Evolutionary conservation across 2,797 vertebrate species (phyloP), one percentile per base, ranked within the genome.

Genomic region (Salmo trutta): DNA sequence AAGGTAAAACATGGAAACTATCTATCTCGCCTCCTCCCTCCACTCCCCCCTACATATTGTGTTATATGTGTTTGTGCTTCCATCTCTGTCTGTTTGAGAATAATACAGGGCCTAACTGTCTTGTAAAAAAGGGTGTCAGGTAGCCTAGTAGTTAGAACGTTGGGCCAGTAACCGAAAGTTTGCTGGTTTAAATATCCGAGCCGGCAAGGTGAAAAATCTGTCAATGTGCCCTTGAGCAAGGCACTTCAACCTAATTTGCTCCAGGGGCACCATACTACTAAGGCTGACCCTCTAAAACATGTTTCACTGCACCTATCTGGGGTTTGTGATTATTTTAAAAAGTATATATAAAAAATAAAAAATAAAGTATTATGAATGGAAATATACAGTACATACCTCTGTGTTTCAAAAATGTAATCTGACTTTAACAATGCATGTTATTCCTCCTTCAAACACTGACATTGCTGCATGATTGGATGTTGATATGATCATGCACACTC

Each of bases 61-160:
- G 71, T 73, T 73, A 53, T 59, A 29, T 33, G 53, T 56, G 52
- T 73, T 66, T 66, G 36, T 65, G 59, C n/a, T 47, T 33, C 36
- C 15, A 41, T 41, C n/a, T 68, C 21, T 21, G 62, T 65, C 62
- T 65, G 24, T 59, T 17, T 24, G 62, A 56, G 53, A 19, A 19
- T 56, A 17, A 19, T 19, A 56, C 16, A 56, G 53, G 53, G 53
- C 53, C 17, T 1, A 21, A 62, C 56, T 62, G 56, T 62, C n/a
- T 62, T 62, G 2, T 62, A 21, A 59, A 59, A n/a, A 47, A 47
- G 41, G 41, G 41, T 12, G 41, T 10, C 41, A 47, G 41, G 41
- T 47, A 47, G 41, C 41, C 41, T 47, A 47, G 41, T 10, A 12
- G 41, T 47, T 47, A 47, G 41, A 47, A 0, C 2, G 2, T 47